phyloP scores from a whole-genome alignment of 2,797 vertebrate species.

The Diglossa cyanea region DNA sequence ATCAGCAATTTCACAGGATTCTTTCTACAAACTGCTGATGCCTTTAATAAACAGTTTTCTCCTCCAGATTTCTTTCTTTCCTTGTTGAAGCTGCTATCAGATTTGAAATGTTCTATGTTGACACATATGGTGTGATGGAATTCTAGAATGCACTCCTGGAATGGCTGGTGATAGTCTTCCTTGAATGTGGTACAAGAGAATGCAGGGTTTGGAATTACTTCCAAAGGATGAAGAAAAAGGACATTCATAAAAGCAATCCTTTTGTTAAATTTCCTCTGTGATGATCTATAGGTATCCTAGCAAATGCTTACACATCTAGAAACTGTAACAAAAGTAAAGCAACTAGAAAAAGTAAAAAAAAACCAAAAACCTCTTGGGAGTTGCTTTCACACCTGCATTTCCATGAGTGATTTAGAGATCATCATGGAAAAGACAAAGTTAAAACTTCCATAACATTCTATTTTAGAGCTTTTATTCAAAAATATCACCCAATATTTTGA shows the following conservation, averaged over 20 bases:
- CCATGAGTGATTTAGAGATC: not conserved
- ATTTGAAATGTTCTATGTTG: not conserved
- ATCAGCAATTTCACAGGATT: not conserved
- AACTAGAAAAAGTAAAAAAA: not conserved
- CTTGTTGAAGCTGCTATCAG: not conserved
- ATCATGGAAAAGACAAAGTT: not conserved
- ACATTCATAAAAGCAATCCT: not conserved
- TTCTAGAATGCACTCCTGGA: not conserved
- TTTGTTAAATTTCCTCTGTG: not conserved
- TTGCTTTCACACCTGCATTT: not conserved
- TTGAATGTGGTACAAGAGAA: not conserved
- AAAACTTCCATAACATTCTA: not conserved
- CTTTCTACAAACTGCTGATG: not conserved
- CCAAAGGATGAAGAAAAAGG: not conserved
- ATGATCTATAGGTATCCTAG: not conserved
- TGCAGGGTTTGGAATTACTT: not conserved
- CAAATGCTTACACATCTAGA: not conserved
- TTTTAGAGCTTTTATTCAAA: not conserved
- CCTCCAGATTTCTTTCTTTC: not conserved
- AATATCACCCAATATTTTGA: not conserved
- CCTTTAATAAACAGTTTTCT: not conserved
- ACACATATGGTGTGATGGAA: not conserved
- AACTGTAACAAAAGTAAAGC: not conserved
- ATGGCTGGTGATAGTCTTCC: not conserved
- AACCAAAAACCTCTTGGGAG: not conserved